Evolutionary conservation across 2,888 invertebrate genomes (phyloP), one percentile per base, ranked within the genome.

Genomic region (Sisyra terminalis): DNA sequence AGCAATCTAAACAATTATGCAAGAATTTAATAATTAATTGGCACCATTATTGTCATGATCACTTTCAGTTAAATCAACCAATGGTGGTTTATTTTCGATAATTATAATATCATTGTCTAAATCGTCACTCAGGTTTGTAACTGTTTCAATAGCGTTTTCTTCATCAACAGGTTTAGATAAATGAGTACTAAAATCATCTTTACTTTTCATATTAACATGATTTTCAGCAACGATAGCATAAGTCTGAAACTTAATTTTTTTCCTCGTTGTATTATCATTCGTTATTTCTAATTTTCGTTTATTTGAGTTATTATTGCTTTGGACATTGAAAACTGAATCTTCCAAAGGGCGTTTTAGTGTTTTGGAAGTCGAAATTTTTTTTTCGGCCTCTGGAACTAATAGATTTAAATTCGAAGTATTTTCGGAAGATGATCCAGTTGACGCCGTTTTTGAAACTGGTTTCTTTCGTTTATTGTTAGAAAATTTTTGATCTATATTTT

Each of bases 111-210:
- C 2, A 29, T 40, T 29, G 9, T 15, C 15, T 17, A 17, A 17
- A 13, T 34, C 11, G 8, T 11, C 11, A n/a, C 8, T 34, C 11
- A 2, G 10, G n/a, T n/a, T n/a, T 3, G 15, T 8, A n/a, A 8
- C 3, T 10, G 10, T 13, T 39, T 39, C 39, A n/a, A n/a, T n/a
- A 17, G 9, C 18, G 14, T 34, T 35, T 34, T 42, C 42, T 35
- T 35, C 42, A 11, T 42, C 42, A 34, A 42, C 24, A 49, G 61
- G 61, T 9, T 56, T 56, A 37, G 59, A 57, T 31, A 67, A 52
- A 53, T 68, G 66, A 3, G 51, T 47, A 52, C 63, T 60, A 34
- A 68, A 54, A 42, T 55, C 50, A 0, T 45, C 46, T 46, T 59
- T 55, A 3, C 48, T 17, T 7, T 66, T 51, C 13, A 57, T 58